These are phyloP conservation scores for Helobdella robusta DNA, from an alignment of 2,888 invertebrate species.

Conservation along the genomic window DNA sequence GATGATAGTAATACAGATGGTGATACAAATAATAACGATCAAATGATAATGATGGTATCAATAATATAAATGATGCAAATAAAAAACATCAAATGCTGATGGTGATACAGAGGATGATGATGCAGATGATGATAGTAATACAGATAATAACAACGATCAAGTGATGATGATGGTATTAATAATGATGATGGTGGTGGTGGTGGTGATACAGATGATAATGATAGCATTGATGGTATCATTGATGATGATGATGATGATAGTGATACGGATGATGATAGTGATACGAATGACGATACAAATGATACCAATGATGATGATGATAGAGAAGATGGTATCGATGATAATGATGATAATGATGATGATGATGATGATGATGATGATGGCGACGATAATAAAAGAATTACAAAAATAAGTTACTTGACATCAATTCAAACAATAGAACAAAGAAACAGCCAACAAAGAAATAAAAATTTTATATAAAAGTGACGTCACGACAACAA, in stretches of 20 bases:
- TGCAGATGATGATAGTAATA: neutral
- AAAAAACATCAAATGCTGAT: too few species aligned
- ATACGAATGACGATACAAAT: neutral
- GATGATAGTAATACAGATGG: slow-evolving; percentile 1
- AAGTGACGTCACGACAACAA: too few species aligned
- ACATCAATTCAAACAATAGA: neutral
- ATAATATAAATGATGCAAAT: neutral
- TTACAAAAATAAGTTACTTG: neutral
- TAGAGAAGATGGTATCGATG: neutral
- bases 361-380: neutral
- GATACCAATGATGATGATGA: slow-evolving; percentile 7
- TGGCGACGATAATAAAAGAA: neutral
- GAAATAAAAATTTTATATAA: too few species aligned
- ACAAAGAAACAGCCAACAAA: neutral
- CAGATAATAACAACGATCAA: neutral
- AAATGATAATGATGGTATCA: neutral
- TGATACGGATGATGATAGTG: neutral
- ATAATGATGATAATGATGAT: slow-evolving; percentile 2
- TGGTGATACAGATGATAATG: neutral
- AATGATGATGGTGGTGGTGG: neutral
- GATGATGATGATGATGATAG: slow-evolving; percentile 6
- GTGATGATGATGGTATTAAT: neutral
- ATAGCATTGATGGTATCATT: neutral
- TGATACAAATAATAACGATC: neutral
- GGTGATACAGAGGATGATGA: neutral